Percentiles rank a stretch among this genome's conserved stretches.
Conservation (phyloP, 2,888 invertebrate genomes). For the Sinodicranocentrus sp. region DNA sequence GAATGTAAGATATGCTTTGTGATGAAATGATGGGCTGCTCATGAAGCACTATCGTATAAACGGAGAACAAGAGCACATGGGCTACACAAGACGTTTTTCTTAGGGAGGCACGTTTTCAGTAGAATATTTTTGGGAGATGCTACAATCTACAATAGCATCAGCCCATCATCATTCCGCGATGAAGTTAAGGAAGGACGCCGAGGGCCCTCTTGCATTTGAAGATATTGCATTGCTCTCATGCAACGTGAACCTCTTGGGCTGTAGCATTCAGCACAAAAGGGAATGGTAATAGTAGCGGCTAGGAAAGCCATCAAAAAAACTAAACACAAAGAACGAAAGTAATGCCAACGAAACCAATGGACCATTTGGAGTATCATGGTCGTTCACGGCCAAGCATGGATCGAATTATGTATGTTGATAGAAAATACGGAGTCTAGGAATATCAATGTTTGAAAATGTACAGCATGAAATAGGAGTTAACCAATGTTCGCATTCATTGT, state of each 20-base stretch:
- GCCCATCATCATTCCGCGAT: background rate
- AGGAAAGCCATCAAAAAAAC: conserved; percentile 7
- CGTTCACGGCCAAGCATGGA: conserved; percentile 12
- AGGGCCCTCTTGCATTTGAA: background rate
- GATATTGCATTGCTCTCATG: background rate
- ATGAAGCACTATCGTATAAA: background rate
- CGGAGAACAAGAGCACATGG: background rate
- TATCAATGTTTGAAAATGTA: no score
- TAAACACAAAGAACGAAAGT: conserved; percentile 1
- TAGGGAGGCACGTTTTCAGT: background rate
- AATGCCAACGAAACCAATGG: conserved; percentile 51
- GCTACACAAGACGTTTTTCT: background rate
- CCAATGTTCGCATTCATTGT: no score
- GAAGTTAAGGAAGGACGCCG: background rate
- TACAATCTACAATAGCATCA: background rate
- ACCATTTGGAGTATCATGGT: conserved; percentile 55
- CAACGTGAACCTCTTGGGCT: background rate
- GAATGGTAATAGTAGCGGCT: background rate
- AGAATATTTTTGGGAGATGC: background rate
- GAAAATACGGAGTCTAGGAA: no score
- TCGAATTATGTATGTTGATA: background rate
- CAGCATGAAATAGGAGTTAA: no score
- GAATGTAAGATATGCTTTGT: background rate
- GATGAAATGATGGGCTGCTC: background rate
- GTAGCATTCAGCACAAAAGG: background rate